Percentiles rank a stretch among this genome's conserved stretches.
These are phyloP conservation scores for Brachionus sp. DNA, from an alignment of 1,140 invertebrate species.

Conservation along the genomic window DNA sequence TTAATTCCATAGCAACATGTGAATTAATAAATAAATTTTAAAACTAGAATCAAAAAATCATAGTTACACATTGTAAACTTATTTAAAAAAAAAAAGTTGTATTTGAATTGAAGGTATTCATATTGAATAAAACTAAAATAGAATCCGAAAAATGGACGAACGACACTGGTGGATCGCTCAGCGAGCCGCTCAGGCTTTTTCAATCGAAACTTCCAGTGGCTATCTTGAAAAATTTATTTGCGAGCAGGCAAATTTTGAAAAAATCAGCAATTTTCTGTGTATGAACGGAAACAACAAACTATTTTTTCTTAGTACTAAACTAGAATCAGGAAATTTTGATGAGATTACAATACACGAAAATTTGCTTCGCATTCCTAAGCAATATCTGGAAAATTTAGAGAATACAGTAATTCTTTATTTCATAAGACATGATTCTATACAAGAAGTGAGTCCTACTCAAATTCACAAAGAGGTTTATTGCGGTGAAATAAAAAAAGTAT, in stretches of 20 bases:
- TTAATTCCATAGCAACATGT: constrained; percentile 29
- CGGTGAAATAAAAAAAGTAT: constrained; percentile 57
- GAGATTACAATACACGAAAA: constrained; percentile 55
- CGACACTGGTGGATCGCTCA: constrained; percentile 60
- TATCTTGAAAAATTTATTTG: constrained; percentile 58
- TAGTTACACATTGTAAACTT: constrained; percentile 32
- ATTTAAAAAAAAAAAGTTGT: not conserved
- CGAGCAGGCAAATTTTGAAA: constrained; percentile 52
- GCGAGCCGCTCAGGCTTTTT: constrained; percentile 59
- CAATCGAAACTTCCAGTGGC: constrained; percentile 54
- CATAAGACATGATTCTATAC: constrained; percentile 52
- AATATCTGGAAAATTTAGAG: constrained; percentile 51
- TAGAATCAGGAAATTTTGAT: constrained; percentile 49
- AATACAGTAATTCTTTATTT: constrained; percentile 56
- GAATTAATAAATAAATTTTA: not conserved
- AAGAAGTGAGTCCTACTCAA: constrained; percentile 51
- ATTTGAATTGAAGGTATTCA: not conserved
- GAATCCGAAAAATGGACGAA: constrained; percentile 52
- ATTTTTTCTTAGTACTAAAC: constrained; percentile 56
- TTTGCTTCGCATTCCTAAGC: constrained; percentile 54
- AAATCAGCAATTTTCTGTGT: constrained; percentile 56
- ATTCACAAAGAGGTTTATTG: constrained; percentile 57
- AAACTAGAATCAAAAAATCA: constrained; percentile 13
- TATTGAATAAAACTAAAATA: not conserved
- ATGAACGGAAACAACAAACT: constrained; percentile 55